Evolutionary conservation across 2,888 invertebrate species (phyloP).

Genomic region (Hedya salicella): DNA sequence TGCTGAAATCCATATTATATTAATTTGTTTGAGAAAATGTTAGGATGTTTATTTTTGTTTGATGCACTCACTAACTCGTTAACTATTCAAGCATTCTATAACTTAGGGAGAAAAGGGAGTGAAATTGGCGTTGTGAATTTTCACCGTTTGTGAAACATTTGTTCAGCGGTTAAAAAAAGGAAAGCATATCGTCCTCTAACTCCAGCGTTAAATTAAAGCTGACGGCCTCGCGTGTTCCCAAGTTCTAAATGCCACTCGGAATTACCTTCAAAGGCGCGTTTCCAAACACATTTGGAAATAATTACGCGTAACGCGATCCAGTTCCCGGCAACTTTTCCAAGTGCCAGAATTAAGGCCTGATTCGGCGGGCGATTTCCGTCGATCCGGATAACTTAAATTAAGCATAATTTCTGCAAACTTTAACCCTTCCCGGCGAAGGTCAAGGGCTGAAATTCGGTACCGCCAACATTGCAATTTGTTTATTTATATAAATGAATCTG

Average conservation of each 20-base stretch:
- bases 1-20: too few relatives aligned
- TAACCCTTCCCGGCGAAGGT: constrained; percentile 14
- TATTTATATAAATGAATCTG: background rate
- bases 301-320: constrained; percentile 24
- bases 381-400: constrained; percentile 34
- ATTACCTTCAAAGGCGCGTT: constrained; percentile 14
- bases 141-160: background rate
- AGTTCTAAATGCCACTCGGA: constrained; percentile 3
- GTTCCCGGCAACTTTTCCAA: constrained; percentile 23
- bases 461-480: background rate
- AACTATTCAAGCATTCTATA: too few relatives aligned
- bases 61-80: too few relatives aligned
- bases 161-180: background rate
- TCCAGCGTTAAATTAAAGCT: constrained; percentile 5
- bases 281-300: constrained; percentile 23
- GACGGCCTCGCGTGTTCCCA: constrained; percentile 5
- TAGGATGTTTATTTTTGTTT: too few relatives aligned
- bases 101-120: too few relatives aligned
- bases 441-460: background rate
- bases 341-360: constrained; percentile 23
- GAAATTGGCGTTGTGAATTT: too few relatives aligned
- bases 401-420: constrained; percentile 35
- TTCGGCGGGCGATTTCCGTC: constrained; percentile 27
- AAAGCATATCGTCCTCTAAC: background rate
- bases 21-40: too few relatives aligned